Evolutionary conservation across 2,113 vertebrate genomes (phyloP).

Genomic region (Elaphurus davidianus): DNA sequence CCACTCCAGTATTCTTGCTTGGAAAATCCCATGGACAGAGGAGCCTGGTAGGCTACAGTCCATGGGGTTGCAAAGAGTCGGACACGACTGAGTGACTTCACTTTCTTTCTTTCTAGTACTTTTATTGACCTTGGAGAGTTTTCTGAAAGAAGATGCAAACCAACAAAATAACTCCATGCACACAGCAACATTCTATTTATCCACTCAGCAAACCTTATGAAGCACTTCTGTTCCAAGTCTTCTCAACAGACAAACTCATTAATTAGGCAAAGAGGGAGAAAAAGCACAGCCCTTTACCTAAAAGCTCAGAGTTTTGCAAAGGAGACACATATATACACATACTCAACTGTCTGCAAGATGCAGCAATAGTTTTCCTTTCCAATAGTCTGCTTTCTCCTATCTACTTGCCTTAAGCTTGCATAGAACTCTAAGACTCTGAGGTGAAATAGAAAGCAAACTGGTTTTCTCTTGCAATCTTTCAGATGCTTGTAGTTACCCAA

Average conservation of each 20-base stretch:
- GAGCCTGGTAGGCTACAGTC: neutral
- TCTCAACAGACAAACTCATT: neutral
- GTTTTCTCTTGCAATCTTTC: neutral
- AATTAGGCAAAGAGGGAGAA: neutral
- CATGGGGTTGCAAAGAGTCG: neutral
- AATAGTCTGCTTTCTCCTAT: neutral
- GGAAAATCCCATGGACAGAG: neutral
- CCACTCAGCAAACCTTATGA: neutral
- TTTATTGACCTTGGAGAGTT: neutral
- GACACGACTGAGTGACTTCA: neutral
- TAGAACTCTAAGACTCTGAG: neutral
- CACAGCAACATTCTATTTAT: neutral
- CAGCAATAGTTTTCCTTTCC: neutral
- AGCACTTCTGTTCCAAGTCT: neutral
- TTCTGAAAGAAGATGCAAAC: neutral
- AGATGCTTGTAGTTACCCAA: neutral
- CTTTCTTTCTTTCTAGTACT: neutral
- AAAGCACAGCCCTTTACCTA: neutral
- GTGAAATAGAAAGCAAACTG: neutral
- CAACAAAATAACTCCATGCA: neutral
- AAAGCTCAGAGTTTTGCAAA: neutral
- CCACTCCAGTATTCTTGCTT: neutral
- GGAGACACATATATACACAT: neutral
- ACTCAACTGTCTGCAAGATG: neutral
- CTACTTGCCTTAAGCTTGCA: neutral